Conservation (phyloP, 2,888 invertebrate species). For the Terebella lapidaria region DNA sequence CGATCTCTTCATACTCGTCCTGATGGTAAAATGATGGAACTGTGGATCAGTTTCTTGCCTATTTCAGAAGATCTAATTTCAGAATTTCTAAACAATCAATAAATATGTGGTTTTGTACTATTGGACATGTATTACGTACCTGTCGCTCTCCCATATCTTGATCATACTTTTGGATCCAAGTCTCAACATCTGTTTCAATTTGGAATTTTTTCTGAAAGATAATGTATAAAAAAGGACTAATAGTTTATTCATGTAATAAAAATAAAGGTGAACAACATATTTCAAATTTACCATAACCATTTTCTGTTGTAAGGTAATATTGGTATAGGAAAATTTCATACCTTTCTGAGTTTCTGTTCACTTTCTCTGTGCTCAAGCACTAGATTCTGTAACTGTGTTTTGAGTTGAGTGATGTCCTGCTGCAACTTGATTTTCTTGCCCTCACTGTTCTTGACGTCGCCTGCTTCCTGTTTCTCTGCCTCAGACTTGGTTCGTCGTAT, state of each 20-base stretch:
- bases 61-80: too few relatives aligned
- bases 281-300: slow-evolving; percentile 1
- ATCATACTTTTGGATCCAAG: slow-evolving; percentile 52
- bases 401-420: slow-evolving; percentile 42
- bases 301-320: neutral
- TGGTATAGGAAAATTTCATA: slow-evolving; percentile 24
- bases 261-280: neutral
- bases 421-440: slow-evolving; percentile 43
- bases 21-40: too few relatives aligned
- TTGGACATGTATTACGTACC: slow-evolving; percentile 29
- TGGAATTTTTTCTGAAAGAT: slow-evolving; percentile 48
- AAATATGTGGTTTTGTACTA: neutral
- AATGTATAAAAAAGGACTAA: too few relatives aligned
- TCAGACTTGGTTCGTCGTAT: slow-evolving; percentile 47
- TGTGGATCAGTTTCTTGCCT: too few relatives aligned
- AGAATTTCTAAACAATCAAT: too few relatives aligned
- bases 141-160: slow-evolving; percentile 52
- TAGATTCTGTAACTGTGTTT: slow-evolving; percentile 42
- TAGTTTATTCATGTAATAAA: too few relatives aligned
- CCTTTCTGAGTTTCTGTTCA: slow-evolving; percentile 47
- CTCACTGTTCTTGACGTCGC: slow-evolving; percentile 51
- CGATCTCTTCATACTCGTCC: slow-evolving; percentile 52
- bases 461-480: slow-evolving; percentile 50
- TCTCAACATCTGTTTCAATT: slow-evolving; percentile 52
- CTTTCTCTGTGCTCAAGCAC: slow-evolving; percentile 46